These are phyloP conservation scores for Dioctria rufipes DNA, from an alignment of 2,888 invertebrate species.

Conservation along the genomic window DNA sequence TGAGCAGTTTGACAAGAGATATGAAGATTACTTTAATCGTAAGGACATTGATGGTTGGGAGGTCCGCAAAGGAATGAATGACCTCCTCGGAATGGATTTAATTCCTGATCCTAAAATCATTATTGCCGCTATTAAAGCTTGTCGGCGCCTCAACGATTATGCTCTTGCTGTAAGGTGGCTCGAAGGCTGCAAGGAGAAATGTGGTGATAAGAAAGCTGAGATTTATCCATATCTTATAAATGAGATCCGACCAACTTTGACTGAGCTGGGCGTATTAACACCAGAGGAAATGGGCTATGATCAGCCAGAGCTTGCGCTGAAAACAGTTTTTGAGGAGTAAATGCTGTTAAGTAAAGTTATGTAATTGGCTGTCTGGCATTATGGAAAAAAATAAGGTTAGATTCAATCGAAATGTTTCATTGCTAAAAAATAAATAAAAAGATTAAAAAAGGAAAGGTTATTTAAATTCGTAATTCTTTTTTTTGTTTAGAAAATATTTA, in stretches of 20 bases:
- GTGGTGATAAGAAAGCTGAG: slow-evolving; percentile 80
- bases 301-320: slow-evolving; percentile 93
- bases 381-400: slow-evolving; percentile 30
- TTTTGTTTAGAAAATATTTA: too few relatives aligned
- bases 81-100: slow-evolving; percentile 89
- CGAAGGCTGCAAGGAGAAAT: slow-evolving; percentile 93
- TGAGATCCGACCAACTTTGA: slow-evolving; percentile 92
- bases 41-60: slow-evolving; percentile 96
- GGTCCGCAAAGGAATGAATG: slow-evolving; percentile 91
- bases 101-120: slow-evolving; percentile 94
- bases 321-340: slow-evolving; percentile 78
- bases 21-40: slow-evolving; percentile 87
- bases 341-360: slow-evolving; percentile 24
- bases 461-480: too few relatives aligned
- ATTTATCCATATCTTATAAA: slow-evolving; percentile 91
- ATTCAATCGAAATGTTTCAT: neutral
- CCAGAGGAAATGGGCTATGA: slow-evolving; percentile 97
- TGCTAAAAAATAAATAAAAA: slow-evolving; percentile 12
- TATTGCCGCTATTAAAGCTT: slow-evolving; percentile 88
- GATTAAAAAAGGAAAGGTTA: neutral
- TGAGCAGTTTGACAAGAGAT: slow-evolving; percentile 88
- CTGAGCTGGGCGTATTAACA: slow-evolving; percentile 93
- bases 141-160: slow-evolving; percentile 94
- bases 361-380: slow-evolving; percentile 24
- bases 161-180: slow-evolving; percentile 93